Conservation (phyloP, 1,140 invertebrate species). For the Micrasema longulum region DNA sequence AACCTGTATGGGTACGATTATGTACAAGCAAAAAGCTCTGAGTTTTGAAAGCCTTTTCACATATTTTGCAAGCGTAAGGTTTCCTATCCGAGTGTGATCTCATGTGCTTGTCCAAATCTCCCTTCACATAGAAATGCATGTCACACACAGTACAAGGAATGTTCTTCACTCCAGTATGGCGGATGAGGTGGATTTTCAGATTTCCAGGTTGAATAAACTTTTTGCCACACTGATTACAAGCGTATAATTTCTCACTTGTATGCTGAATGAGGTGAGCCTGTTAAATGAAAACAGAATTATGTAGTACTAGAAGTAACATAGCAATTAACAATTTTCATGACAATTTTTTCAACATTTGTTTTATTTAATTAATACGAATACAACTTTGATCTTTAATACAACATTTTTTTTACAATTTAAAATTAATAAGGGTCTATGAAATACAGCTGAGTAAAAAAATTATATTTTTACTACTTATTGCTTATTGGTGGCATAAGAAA, state of each 20-base stretch:
- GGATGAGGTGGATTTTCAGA: slow-evolving; percentile 65
- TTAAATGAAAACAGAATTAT: neutral
- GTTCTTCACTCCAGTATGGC: slow-evolving; percentile 67
- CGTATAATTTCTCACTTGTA: slow-evolving; percentile 69
- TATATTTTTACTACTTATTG: too few species aligned
- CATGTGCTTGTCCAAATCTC: slow-evolving; percentile 66
- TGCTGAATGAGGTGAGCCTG: slow-evolving; percentile 69
- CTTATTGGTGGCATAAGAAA: too few species aligned
- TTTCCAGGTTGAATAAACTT: slow-evolving; percentile 76
- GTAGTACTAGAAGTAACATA: too few species aligned
- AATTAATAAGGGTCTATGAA: too few species aligned
- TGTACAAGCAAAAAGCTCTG: slow-evolving; percentile 66
- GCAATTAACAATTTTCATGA: too few species aligned
- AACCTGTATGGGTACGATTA: slow-evolving; percentile 65
- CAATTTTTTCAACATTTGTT: too few species aligned
- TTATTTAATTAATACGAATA: too few species aligned
- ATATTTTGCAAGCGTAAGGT: slow-evolving; percentile 67
- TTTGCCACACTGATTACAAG: slow-evolving; percentile 73
- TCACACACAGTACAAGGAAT: slow-evolving; percentile 64
- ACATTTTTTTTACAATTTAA: too few species aligned
- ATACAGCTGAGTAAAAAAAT: too few species aligned
- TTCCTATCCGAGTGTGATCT: slow-evolving; percentile 66
- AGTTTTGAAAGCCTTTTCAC: slow-evolving; percentile 67
- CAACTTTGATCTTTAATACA: too few species aligned
- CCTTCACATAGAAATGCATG: slow-evolving; percentile 67